phyloP scores from a whole-genome alignment of 2,888 invertebrate species.

The Heliothis peltigera region DNA sequence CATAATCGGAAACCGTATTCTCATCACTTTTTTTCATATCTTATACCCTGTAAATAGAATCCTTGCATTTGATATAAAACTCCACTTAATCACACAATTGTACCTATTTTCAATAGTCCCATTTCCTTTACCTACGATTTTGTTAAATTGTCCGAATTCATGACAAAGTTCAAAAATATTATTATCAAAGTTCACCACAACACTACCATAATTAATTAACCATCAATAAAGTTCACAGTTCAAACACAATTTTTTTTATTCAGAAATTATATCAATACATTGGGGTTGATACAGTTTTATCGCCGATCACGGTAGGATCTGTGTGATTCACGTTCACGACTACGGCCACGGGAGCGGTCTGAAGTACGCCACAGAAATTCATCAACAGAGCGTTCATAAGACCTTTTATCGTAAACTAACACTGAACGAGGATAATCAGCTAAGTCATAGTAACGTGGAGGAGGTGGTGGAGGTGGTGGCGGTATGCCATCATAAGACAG shows the following conservation, averaged over 20 bases:
- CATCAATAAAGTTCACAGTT: conserved; percentile 89
- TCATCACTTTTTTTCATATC: conserved; percentile 35
- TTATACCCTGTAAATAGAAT: conserved; percentile 54
- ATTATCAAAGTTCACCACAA: conserved; percentile 80
- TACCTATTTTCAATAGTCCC: conserved; percentile 52
- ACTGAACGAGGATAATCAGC: conserved; percentile 93
- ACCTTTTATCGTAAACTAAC: conserved; percentile 92
- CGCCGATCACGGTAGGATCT: conserved; percentile 91
- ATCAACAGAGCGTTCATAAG: conserved; percentile 96
- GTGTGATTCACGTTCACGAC: conserved; percentile 89
- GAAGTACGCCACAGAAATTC: conserved; percentile 96
- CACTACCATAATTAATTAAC: conserved; percentile 77
- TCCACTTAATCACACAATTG: conserved; percentile 40
- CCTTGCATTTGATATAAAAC: conserved; percentile 32
- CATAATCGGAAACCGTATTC: conserved; percentile 36
- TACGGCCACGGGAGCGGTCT: conserved; percentile 91
- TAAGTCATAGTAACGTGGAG: conserved; percentile 92
- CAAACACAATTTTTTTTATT: conserved; percentile 87
- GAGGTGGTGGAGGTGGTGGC: conserved; percentile 92
- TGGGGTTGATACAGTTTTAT: conserved; percentile 78
- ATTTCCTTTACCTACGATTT: conserved; percentile 43
- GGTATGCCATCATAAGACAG: conserved; percentile 91
- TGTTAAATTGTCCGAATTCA: conserved; percentile 53
- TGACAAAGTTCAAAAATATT: conserved; percentile 62
- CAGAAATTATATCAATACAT: conserved; percentile 82